Evolutionary conservation across 2,797 vertebrate genomes (phyloP), one percentile per base, ranked within the genome.

Genomic region (Apogon hyalosoma): DNA sequence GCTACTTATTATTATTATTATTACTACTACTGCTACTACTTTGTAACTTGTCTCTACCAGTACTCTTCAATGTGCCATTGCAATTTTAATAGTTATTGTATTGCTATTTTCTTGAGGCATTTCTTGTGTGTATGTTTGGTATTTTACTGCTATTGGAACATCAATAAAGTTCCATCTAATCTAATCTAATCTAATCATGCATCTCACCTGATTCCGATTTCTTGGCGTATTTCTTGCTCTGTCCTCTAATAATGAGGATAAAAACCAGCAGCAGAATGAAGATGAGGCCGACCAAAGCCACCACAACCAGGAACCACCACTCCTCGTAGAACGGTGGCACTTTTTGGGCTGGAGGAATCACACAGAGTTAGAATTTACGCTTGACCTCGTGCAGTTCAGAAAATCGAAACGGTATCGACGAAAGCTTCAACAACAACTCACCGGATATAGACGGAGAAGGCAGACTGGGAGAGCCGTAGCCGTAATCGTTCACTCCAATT

Each of bases 231-330:
- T 98, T 99, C 92, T 97, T 98, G 94, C 97, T 99, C 92, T 99
- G 98, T 28, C 97, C 98, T 0, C 96, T 94, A 85, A 99, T 98
- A 81, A 99, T 96, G 87, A 99, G 96, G 86, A 97, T 96, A 0
- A 99, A 99, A 60, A 99, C 96, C 12, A 99, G 94, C 11, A 99
- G 95, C 54, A 99, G 95, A 88, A 99, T 98, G 91, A 99, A 98
- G 91, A 98, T 99, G 87, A 99, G 97, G 49, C 98, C 97, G 1
- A 98, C 96, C 18, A 99, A 89, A n/a, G 97, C 98, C 1, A 99
- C 95, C 82, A 99, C 98, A 9, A 98, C 98, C 86, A 99, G 90
- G 92, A 99, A 99, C 98, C 98, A 98, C 98, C 98, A 99, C 91
- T 99, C 98, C 88, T 99, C 98, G 0, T 99, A 99, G 92, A 99